These are phyloP conservation scores for Ictinia mississippiensis DNA, from an alignment of 2,797 vertebrate genomes.

Conservation along the genomic window DNA sequence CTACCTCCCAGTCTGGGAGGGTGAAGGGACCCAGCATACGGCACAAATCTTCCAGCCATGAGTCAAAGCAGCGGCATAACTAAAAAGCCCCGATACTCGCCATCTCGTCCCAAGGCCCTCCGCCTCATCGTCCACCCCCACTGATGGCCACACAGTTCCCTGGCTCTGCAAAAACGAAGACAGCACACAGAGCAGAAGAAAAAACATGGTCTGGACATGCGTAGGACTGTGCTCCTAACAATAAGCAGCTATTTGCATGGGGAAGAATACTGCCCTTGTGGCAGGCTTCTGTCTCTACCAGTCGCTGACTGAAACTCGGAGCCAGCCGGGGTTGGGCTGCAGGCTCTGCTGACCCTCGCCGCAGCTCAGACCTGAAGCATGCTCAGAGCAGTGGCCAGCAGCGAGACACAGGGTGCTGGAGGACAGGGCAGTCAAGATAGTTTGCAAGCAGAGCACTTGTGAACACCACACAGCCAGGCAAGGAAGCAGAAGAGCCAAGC, in stretches of 20 bases:
- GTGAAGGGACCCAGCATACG: not conserved
- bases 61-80: not conserved
- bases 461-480: not conserved
- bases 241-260: not conserved
- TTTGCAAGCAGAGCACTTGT: not conserved
- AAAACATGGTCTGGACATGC: not conserved
- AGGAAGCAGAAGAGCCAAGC: not conserved
- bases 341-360: not conserved
- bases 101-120: not conserved
- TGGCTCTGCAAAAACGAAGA: not conserved
- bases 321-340: not conserved
- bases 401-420: not conserved
- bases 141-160: not conserved
- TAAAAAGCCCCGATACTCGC: too few species aligned
- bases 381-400: not conserved
- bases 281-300: not conserved
- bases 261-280: not conserved
- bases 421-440: accelerated
- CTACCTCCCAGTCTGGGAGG: not conserved
- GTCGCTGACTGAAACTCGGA: not conserved
- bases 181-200: not conserved
- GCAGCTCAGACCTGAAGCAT: not conserved
- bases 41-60: not conserved
- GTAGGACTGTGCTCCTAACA: not conserved
- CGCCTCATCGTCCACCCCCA: not conserved